A percentile compares a stretch with the other conserved stretches of the same genome.
Conservation (phyloP, 92 coral and sea anemone genomes). For the Blastomussa wellsi region DNA sequence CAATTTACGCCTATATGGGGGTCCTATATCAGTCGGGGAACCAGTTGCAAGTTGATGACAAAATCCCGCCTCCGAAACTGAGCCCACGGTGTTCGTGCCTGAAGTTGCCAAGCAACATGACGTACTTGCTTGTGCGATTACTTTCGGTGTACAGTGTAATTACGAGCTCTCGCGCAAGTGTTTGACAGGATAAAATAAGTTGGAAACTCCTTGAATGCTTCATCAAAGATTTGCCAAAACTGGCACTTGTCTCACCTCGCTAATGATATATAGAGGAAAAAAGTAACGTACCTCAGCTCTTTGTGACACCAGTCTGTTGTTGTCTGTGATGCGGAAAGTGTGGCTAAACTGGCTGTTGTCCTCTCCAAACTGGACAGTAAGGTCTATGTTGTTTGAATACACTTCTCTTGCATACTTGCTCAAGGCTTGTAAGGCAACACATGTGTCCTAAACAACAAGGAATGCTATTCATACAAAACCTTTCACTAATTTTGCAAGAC, state of each 20-base stretch:
- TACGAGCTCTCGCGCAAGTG: too few relatives aligned
- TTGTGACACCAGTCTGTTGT: constrained; percentile 80
- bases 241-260: not conserved
- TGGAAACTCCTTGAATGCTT: too few relatives aligned
- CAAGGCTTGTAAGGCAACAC: constrained; percentile 90
- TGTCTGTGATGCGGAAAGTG: constrained; percentile 61
- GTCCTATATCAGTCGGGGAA: too few relatives aligned
- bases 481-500: not conserved
- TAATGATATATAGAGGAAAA: not conserved
- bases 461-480: not conserved
- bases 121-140: too few relatives aligned
- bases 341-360: constrained; percentile 47
- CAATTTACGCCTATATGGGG: too few relatives aligned
- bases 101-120: too few relatives aligned
- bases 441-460: constrained; percentile 72
- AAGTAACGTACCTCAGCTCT: constrained; percentile 62
- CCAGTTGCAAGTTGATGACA: too few relatives aligned
- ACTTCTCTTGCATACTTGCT: constrained; percentile 77
- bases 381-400: constrained; percentile 48
- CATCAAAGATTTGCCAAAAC: too few relatives aligned
- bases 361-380: constrained; percentile 66
- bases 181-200: too few relatives aligned
- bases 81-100: too few relatives aligned
- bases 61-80: too few relatives aligned
- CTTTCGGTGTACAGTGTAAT: too few relatives aligned